Evolutionary conservation across 2,797 vertebrate species (phyloP).

Genomic region (Chiroxiphia lanceolata): DNA sequence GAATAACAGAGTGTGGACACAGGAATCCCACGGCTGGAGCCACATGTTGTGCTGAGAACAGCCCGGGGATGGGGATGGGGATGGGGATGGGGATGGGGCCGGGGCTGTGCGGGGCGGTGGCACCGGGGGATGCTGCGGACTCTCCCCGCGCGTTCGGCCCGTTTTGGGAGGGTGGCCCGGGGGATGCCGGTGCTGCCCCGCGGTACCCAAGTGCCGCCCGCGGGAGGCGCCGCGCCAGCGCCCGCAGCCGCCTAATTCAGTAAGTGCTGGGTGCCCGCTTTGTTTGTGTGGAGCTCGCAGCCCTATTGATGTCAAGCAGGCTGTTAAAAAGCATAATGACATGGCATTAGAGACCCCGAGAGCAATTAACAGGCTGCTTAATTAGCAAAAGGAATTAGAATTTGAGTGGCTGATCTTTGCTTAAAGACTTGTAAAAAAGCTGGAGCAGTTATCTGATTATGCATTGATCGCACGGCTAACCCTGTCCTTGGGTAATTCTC

Average conservation of each 20-base stretch:
- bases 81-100: neutral
- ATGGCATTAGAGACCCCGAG: constrained; percentile 85
- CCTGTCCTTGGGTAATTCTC: constrained; percentile 76
- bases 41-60: neutral
- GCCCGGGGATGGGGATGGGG: neutral
- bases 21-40: constrained; percentile 4
- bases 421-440: constrained; percentile 78
- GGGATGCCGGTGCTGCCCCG: neutral
- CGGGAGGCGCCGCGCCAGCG: constrained; percentile 66
- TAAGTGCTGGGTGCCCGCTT: constrained; percentile 79
- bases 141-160: neutral
- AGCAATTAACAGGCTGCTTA: constrained; percentile 92
- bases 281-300: constrained; percentile 78
- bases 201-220: constrained; percentile 21
- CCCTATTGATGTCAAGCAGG: constrained; percentile 83
- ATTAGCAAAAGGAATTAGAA: constrained; percentile 88
- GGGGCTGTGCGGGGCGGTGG: neutral
- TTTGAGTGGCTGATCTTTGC: constrained; percentile 85
- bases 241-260: constrained; percentile 72
- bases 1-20: constrained; percentile 1
- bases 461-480: constrained; percentile 80
- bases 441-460: constrained; percentile 83
- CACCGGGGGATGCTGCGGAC: neutral
- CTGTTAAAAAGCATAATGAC: constrained; percentile 84
- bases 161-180: rapidly evolving